These are phyloP conservation scores for Bellardia bayeri DNA, from an alignment of 2,888 invertebrate species.

Conservation along the genomic window DNA sequence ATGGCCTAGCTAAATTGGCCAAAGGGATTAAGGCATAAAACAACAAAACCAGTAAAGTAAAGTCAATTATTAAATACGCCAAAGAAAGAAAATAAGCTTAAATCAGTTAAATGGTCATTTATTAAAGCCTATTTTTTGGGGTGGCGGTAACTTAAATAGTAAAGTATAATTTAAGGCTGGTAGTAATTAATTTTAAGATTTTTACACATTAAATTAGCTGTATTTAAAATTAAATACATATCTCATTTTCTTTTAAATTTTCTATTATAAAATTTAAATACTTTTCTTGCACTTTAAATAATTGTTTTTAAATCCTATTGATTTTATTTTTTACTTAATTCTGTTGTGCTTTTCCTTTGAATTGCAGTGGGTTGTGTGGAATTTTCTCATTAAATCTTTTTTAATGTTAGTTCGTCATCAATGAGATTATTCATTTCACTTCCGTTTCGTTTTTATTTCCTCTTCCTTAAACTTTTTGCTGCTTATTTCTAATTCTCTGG, in stretches of 20 bases:
- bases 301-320: conserved; percentile 17
- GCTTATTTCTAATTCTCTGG: conserved; percentile 5
- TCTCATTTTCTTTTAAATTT: not conserved
- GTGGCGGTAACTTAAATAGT: not conserved
- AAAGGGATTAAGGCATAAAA: conserved; percentile 36
- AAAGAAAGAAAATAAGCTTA: not conserved
- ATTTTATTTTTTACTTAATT: not conserved
- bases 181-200: not conserved
- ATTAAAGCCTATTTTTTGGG: not conserved
- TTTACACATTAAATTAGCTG: not conserved
- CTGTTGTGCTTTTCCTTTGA: not conserved
- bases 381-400: conserved; percentile 43
- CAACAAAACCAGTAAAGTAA: conserved; percentile 23
- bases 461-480: conserved; percentile 5
- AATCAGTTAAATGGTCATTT: conserved; percentile 10
- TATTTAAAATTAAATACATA: not conserved
- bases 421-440: conserved; percentile 64
- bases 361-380: conserved; percentile 4
- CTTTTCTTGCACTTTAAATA: not conserved
- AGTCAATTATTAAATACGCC: conserved; percentile 35
- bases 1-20: conserved; percentile 47
- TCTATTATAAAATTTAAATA: not conserved
- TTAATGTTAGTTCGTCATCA: conserved; percentile 22
- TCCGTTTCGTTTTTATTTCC: conserved; percentile 13
- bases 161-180: conserved; percentile 4